Evolutionary conservation across 2,888 invertebrate genomes (phyloP).

Genomic region (Idaea straminata): DNA sequence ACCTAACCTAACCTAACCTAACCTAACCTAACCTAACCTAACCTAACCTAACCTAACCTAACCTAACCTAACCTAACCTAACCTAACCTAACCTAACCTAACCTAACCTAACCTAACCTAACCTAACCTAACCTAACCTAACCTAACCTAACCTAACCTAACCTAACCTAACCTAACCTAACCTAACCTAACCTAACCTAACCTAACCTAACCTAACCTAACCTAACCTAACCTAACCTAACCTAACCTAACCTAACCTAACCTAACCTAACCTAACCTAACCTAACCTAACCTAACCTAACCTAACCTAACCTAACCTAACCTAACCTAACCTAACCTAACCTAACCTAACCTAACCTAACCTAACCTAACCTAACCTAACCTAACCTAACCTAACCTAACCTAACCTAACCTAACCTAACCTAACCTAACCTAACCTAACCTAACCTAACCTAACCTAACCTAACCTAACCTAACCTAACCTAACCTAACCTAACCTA

Average conservation of each 20-base stretch:
- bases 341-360: slow-evolving; percentile 26
- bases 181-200: slow-evolving; percentile 26
- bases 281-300: slow-evolving; percentile 28
- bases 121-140: slow-evolving; percentile 22
- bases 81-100: slow-evolving; percentile 27
- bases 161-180: slow-evolving; percentile 24
- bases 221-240: slow-evolving; percentile 27
- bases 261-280: slow-evolving; percentile 29
- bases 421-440: slow-evolving; percentile 30
- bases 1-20: slow-evolving; percentile 29
- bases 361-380: slow-evolving; percentile 32
- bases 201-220: slow-evolving; percentile 26
- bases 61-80: slow-evolving; percentile 26
- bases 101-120: slow-evolving; percentile 25
- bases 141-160: slow-evolving; percentile 24
- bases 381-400: slow-evolving; percentile 33
- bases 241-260: slow-evolving; percentile 28
- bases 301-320: slow-evolving; percentile 26
- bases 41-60: slow-evolving; percentile 26
- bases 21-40: slow-evolving; percentile 19
- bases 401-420: slow-evolving; percentile 32
- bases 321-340: slow-evolving; percentile 24
- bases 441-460: slow-evolving; percentile 26
- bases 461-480: slow-evolving; percentile 30
- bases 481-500: slow-evolving; percentile 29